These are phyloP conservation scores for Paraescarpia echinospica DNA, from an alignment of 1,140 invertebrate species.

Conservation along the genomic window DNA sequence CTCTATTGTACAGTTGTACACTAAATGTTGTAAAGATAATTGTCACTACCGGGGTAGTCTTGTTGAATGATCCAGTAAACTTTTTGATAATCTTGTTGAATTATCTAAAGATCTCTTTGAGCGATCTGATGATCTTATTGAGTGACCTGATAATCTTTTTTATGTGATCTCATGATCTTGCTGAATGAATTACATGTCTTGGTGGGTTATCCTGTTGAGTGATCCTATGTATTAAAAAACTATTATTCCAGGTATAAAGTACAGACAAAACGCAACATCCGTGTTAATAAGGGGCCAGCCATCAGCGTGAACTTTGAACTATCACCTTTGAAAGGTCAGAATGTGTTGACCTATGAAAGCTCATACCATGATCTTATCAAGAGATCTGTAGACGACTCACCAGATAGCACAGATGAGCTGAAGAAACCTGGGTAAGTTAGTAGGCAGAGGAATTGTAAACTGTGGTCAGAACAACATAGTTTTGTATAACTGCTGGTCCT, in stretches of 20 bases:
- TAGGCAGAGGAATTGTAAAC: not conserved
- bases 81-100: too few relatives aligned
- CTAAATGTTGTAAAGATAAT: too few relatives aligned
- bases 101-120: too few relatives aligned
- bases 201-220: not conserved
- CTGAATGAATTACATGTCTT: not conserved
- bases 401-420: not conserved
- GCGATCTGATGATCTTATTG: too few relatives aligned
- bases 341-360: not conserved
- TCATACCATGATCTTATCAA: not conserved
- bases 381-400: not conserved
- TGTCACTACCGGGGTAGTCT: too few relatives aligned
- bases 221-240: not conserved
- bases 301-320: not conserved
- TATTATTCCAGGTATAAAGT: not conserved
- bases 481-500: not conserved
- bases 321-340: not conserved
- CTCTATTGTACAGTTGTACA: too few relatives aligned
- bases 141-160: not conserved
- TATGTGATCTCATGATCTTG: too few relatives aligned
- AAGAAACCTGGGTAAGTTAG: not conserved
- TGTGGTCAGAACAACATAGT: not conserved
- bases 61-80: too few relatives aligned
- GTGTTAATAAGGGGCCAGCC: not conserved
- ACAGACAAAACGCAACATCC: not conserved